Percentiles rank a stretch among this genome's conserved stretches.
phyloP scores from a whole-genome alignment of 1,140 invertebrate species.

The Drosophila obscura region DNA sequence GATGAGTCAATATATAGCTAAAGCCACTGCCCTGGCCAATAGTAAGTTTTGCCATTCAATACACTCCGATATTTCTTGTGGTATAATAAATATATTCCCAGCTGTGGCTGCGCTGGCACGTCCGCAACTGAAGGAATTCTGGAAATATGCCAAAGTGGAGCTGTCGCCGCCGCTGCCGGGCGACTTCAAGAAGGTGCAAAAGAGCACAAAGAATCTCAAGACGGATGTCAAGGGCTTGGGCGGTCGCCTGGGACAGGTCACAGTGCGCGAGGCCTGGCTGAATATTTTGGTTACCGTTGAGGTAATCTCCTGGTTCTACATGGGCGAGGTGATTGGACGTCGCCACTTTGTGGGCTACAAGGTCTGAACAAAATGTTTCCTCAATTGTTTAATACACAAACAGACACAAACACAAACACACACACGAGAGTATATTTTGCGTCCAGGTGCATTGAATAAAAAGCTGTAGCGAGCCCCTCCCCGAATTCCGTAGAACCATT shows the following conservation, averaged over 20 bases:
- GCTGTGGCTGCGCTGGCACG: slow-evolving; percentile 86
- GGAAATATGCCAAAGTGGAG: slow-evolving; percentile 96
- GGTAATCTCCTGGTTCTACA: slow-evolving; percentile 96
- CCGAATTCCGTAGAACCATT: slow-evolving; percentile 47
- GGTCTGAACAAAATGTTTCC: slow-evolving; percentile 86
- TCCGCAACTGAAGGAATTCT: slow-evolving; percentile 90
- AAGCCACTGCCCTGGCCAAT: slow-evolving; percentile 51
- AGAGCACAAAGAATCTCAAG: slow-evolving; percentile 88
- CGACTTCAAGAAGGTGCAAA: slow-evolving; percentile 92
- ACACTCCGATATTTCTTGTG: too few relatives aligned
- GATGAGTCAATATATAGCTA: slow-evolving; percentile 56
- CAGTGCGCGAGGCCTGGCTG: slow-evolving; percentile 94
- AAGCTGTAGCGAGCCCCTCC: slow-evolving; percentile 25
- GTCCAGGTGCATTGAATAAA: slow-evolving; percentile 20
- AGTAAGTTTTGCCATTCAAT: slow-evolving; percentile 42
- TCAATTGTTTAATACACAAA: background rate
- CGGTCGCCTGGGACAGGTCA: slow-evolving; percentile 91
- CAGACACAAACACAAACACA: slow-evolving; percentile 16
- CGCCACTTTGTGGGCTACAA: slow-evolving; percentile 95
- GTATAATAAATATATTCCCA: slow-evolving; percentile 52
- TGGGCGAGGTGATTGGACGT: slow-evolving; percentile 98
- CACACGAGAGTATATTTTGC: background rate
- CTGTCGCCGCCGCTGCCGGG: slow-evolving; percentile 92
- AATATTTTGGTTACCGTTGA: slow-evolving; percentile 95
- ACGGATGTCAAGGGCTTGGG: slow-evolving; percentile 85